These are phyloP conservation scores for Ctenicera cuprea DNA, from an alignment of 2,888 invertebrate species.

Conservation along the genomic window DNA sequence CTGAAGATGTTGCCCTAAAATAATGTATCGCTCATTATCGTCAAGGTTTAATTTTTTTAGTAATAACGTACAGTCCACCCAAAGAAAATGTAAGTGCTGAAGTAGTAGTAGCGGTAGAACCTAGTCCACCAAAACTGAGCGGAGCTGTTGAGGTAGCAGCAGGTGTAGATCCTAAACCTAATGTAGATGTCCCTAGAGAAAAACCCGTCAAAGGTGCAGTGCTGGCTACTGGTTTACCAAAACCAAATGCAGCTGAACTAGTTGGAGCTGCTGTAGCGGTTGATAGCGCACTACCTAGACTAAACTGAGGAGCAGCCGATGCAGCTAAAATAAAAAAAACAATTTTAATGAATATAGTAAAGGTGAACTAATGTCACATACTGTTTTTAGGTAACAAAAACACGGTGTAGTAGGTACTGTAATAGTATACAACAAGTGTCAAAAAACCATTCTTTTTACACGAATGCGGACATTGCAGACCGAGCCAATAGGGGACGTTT, in stretches of 20 bases:
- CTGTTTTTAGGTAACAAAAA: too few relatives aligned
- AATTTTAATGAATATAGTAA: background rate
- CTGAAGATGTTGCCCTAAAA: too few relatives aligned
- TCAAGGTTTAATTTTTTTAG: background rate
- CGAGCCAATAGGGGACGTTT: too few relatives aligned
- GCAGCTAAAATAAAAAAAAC: slow-evolving; percentile 16
- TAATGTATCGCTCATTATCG: too few relatives aligned
- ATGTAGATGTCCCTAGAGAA: slow-evolving; percentile 15
- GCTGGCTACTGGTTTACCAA: slow-evolving; percentile 14
- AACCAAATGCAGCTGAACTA: slow-evolving; percentile 43
- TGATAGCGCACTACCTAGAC: slow-evolving; percentile 48
- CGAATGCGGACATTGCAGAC: too few relatives aligned
- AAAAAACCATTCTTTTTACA: too few relatives aligned
- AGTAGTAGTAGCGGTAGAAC: slow-evolving; percentile 52
- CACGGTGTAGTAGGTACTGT: too few relatives aligned
- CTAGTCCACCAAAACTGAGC: slow-evolving; percentile 28
- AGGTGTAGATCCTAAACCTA: slow-evolving; percentile 43
- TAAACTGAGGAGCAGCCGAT: slow-evolving; percentile 52
- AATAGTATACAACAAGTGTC: too few relatives aligned
- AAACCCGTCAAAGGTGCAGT: slow-evolving; percentile 17
- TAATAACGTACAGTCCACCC: slow-evolving; percentile 23
- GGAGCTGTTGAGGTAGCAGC: slow-evolving; percentile 43
- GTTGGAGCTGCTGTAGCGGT: slow-evolving; percentile 38
- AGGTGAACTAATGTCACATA: too few relatives aligned
- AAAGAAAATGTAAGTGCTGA: slow-evolving; percentile 34